phyloP scores from a whole-genome alignment of 92 coral and sea anemone species.

The Phenganax subtilis region DNA sequence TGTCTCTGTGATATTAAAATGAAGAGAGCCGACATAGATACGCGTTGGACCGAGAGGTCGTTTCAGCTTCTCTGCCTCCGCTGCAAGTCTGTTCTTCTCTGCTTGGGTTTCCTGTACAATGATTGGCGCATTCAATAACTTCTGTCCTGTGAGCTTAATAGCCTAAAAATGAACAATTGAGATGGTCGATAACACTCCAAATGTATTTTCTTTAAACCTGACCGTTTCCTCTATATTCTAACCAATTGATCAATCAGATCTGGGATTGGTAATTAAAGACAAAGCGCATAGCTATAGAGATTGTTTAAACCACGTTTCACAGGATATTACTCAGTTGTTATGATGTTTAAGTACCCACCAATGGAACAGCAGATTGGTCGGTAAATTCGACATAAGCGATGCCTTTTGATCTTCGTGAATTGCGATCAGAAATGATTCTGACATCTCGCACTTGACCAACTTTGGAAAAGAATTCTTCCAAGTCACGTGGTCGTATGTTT shows the following conservation, averaged over 20 bases:
- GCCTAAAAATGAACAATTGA: conserved; percentile 51
- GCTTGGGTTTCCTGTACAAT: conserved; percentile 96
- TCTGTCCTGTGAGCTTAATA: conserved; percentile 79
- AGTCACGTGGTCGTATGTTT: conserved; percentile 85
- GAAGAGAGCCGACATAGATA: conserved; percentile 91
- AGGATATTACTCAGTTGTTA: neutral
- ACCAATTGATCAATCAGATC: too few species aligned
- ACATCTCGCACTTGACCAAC: conserved; percentile 98
- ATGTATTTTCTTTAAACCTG: neutral
- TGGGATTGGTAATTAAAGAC: too few species aligned
- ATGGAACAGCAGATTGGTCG: conserved; percentile 89
- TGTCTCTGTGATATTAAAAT: conserved; percentile 89
- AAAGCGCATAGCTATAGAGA: too few species aligned
- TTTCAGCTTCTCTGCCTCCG: conserved; percentile 87
- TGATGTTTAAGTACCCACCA: conserved; percentile 56
- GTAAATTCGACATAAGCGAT: conserved; percentile 97
- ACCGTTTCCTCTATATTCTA: neutral
- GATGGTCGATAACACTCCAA: neutral
- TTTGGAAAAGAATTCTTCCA: conserved; percentile 96
- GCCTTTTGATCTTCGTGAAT: conserved; percentile 95
- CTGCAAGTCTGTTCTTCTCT: conserved; percentile 93
- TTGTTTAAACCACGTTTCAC: neutral
- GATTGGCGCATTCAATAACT: conserved; percentile 91
- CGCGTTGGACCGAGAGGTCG: conserved; percentile 95
- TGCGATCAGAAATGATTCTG: conserved; percentile 93